Evolutionary conservation across 2,113 vertebrate species (phyloP).

Genomic region (Rhynchopsitta pachyrhyncha): DNA sequence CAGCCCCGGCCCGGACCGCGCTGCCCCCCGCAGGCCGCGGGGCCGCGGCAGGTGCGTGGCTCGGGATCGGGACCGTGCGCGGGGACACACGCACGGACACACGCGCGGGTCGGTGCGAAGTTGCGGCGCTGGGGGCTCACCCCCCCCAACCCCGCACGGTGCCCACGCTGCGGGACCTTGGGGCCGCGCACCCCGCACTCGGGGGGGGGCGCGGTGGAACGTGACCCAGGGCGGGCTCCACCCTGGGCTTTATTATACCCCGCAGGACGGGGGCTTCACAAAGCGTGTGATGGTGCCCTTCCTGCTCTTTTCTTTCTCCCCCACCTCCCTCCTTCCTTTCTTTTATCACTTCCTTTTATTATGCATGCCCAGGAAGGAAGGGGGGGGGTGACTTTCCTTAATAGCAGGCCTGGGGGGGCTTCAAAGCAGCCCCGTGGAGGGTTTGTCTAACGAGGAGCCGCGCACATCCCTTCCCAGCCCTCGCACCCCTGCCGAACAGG

Average conservation of each 20-base stretch:
- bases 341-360: slow-evolving; percentile 61
- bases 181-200: neutral
- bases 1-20: neutral
- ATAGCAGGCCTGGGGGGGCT: neutral
- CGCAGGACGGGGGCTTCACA: slow-evolving; percentile 2
- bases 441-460: neutral
- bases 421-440: neutral
- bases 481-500: slow-evolving; percentile 25
- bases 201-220: neutral
- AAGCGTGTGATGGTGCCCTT: slow-evolving; percentile 33
- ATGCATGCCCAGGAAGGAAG: slow-evolving; percentile 45
- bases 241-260: neutral
- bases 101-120: neutral
- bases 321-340: slow-evolving; percentile 42
- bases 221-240: neutral
- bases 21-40: neutral
- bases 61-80: neutral
- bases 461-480: neutral
- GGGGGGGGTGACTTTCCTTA: neutral
- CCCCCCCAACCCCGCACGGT: no score
- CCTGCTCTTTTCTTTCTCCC: slow-evolving; percentile 50
- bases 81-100: neutral
- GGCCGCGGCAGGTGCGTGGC: neutral
- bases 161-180: neutral
- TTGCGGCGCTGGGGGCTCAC: neutral